A percentile compares a stretch with the other conserved stretches of the same genome.
phyloP scores from a whole-genome alignment of 37 sponge, comb jelly and placozoan genomes.

The Agelas oroides region DNA sequence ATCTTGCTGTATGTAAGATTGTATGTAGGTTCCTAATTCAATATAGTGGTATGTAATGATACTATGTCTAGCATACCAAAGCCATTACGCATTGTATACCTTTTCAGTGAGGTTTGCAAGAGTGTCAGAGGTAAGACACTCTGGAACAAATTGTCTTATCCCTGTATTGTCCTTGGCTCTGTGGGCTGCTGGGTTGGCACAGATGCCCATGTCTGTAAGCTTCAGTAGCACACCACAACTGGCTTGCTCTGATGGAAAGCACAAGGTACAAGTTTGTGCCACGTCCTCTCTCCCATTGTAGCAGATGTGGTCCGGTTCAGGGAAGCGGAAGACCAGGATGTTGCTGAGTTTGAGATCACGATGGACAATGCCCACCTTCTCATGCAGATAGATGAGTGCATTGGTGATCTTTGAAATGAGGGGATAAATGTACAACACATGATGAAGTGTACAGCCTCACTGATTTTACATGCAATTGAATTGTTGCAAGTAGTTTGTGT shows the following conservation, averaged over 20 bases:
- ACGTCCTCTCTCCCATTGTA: neutral
- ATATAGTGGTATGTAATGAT: too few relatives aligned
- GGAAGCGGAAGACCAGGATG: conserved; percentile 67
- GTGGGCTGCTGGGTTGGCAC: conserved; percentile 47
- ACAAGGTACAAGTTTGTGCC: neutral
- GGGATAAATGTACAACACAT: too few relatives aligned
- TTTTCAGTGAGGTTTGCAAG: conserved; percentile 52
- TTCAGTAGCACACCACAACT: conserved; percentile 47
- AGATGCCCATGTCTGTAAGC: conserved; percentile 68
- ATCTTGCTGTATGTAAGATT: too few relatives aligned
- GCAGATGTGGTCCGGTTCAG: conserved; percentile 37
- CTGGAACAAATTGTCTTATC: conserved; percentile 44
- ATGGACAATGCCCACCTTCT: conserved; percentile 49
- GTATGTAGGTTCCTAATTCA: too few relatives aligned
- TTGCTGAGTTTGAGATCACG: conserved; percentile 62
- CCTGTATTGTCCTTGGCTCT: conserved; percentile 1
- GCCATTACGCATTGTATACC: conserved; percentile 22
- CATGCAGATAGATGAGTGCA: conserved; percentile 63
- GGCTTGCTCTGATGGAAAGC: neutral
- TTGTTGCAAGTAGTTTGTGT: too few relatives aligned
- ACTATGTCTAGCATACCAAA: neutral
- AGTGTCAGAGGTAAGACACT: conserved; percentile 32
- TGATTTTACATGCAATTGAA: too few relatives aligned
- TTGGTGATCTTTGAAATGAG: conserved; percentile 32
- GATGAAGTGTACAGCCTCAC: too few relatives aligned